These are phyloP conservation scores for Alviniconcha marisindica DNA, from an alignment of 1,140 invertebrate species.

Conservation along the genomic window DNA sequence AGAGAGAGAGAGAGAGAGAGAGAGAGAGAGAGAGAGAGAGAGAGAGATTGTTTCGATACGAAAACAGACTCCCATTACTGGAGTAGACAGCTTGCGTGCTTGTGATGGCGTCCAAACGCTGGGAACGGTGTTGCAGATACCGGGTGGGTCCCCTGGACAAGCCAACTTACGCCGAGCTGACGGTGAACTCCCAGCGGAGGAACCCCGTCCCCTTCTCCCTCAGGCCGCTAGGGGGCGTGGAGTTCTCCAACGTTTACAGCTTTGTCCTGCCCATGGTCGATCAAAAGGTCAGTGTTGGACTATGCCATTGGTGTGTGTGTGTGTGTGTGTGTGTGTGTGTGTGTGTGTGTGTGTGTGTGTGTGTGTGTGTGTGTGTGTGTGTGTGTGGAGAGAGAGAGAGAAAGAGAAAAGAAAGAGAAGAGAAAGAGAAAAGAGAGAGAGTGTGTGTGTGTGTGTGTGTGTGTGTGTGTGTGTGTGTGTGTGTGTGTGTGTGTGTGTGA, in stretches of 20 bases:
- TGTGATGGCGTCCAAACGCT: too few species aligned
- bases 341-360: not conserved
- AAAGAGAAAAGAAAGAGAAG: too few species aligned
- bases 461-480: too few species aligned
- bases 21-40: too few species aligned
- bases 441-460: too few species aligned
- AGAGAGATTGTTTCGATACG: too few species aligned
- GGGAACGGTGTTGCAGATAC: slow-evolving; percentile 32
- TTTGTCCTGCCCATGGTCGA: slow-evolving; percentile 38
- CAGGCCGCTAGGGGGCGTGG: slow-evolving; percentile 42
- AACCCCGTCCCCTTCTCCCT: slow-evolving; percentile 47
- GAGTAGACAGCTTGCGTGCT: too few species aligned
- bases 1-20: too few species aligned
- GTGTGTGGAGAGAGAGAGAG: not conserved
- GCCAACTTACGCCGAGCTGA: slow-evolving; percentile 18
- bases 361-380: not conserved
- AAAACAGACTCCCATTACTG: too few species aligned
- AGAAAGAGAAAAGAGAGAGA: too few species aligned
- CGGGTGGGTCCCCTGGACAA: slow-evolving; percentile 38
- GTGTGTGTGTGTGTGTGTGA: too few species aligned
- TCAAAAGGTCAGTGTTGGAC: slow-evolving; percentile 31
- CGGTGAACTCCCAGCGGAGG: not conserved
- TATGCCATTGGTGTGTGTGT: not conserved
- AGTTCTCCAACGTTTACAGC: slow-evolving; percentile 33
- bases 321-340: not conserved